Percentiles rank a stretch among this genome's conserved stretches.
Conservation (phyloP, 1,140 invertebrate species). For the Tachypleus tridentatus region DNA sequence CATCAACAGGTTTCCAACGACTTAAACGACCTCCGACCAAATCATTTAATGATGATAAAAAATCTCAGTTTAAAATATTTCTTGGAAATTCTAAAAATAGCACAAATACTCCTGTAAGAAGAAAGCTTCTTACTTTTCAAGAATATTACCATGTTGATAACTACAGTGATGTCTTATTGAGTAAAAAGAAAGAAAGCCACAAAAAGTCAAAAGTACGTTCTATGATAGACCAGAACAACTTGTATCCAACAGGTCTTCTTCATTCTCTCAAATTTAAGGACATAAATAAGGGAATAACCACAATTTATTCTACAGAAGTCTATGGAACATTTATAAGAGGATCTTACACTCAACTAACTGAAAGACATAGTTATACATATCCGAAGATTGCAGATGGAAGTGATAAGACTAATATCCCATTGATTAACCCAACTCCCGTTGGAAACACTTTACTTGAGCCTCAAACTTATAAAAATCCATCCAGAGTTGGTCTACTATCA, state of each 20-base stretch:
- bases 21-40: no score
- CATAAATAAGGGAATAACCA: constrained; percentile 58
- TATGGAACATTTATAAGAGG: constrained; percentile 74
- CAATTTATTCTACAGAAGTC: constrained; percentile 78
- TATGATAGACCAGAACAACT: background rate
- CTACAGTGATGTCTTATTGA: no score
- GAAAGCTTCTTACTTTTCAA: no score
- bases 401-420: no score
- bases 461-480: constrained; percentile 50
- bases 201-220: no score
- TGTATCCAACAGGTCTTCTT: constrained; percentile 13
- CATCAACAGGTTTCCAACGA: no score
- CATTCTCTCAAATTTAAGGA: constrained; percentile 13
- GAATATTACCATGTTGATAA: no score
- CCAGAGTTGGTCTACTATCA: constrained; percentile 54
- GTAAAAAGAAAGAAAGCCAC: no score
- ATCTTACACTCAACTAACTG: constrained; percentile 62
- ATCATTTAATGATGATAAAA: no score
- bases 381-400: constrained; percentile 26
- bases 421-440: constrained; percentile 9
- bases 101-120: no score
- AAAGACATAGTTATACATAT: constrained; percentile 13
- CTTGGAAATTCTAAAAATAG: no score
- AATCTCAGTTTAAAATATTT: no score
- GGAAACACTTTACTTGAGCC: constrained; percentile 12